phyloP scores from a whole-genome alignment of 2,113 vertebrate genomes.

The Polypterus bichir region DNA sequence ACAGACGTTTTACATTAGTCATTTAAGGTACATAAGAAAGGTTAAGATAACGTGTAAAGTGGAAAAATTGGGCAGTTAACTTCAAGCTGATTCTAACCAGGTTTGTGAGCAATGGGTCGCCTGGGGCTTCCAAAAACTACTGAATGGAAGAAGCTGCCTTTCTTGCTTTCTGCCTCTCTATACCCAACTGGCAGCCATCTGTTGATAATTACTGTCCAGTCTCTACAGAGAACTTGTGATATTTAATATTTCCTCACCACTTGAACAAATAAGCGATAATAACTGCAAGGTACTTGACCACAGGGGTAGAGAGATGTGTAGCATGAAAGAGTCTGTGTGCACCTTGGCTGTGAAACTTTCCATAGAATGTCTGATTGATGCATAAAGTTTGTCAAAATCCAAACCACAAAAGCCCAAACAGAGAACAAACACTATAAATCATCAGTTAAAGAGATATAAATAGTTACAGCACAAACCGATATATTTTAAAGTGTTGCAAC shows the following conservation, averaged over 20 bases:
- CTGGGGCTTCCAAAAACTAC: conserved; percentile 13
- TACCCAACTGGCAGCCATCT: conserved; percentile 67
- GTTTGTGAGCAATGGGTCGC: conserved; percentile 27
- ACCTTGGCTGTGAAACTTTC: conserved; percentile 50
- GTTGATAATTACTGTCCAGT: conserved; percentile 83
- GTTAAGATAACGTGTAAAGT: conserved; percentile 41
- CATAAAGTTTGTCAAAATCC: conserved; percentile 18
- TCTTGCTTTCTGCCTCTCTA: conserved; percentile 8
- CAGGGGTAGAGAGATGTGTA: conserved; percentile 70
- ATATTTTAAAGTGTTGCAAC: conserved; percentile 37
- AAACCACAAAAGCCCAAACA: conserved; percentile 43
- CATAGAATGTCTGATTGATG: conserved; percentile 33
- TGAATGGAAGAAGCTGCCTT: conserved; percentile 20
- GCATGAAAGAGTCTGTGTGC: conserved; percentile 62
- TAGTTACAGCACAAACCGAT: conserved; percentile 28
- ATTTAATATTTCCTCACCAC: conserved; percentile 98
- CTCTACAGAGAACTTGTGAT: conserved; percentile 82
- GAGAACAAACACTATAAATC: conserved; percentile 53
- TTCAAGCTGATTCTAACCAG: conserved; percentile 37
- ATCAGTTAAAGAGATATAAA: conserved; percentile 43
- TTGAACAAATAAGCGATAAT: conserved; percentile 91
- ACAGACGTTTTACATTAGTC: conserved; percentile 25
- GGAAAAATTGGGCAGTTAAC: conserved; percentile 31
- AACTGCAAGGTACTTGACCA: conserved; percentile 84
- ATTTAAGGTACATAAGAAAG: conserved; percentile 27